Evolutionary conservation across 2,888 invertebrate species (phyloP).

Genomic region (Caenorhabditis sp.): DNA sequence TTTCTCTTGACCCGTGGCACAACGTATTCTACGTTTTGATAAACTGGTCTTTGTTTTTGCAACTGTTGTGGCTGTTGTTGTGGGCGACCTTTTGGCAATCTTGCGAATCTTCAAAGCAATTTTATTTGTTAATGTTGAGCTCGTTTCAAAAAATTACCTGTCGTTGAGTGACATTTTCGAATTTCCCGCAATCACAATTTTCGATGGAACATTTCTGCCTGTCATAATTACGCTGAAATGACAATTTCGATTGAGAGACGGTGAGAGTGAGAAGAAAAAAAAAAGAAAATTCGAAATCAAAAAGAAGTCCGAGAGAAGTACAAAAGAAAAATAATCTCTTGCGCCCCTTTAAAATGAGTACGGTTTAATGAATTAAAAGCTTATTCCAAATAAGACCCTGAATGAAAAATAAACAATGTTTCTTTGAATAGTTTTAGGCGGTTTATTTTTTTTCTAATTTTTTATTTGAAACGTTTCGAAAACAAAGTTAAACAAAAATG

Average conservation of each 20-base stretch:
- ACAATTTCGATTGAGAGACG: neutral
- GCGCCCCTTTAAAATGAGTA: neutral
- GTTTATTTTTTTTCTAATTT: neutral
- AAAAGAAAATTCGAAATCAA: neutral
- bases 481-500: neutral
- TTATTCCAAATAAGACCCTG: neutral
- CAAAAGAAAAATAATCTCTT: neutral
- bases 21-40: neutral
- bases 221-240: conserved; percentile 10
- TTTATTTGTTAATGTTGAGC: neutral
- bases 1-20: neutral
- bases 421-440: neutral
- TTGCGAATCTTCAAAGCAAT: conserved; percentile 6
- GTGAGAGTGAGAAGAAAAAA: neutral
- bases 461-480: conserved; percentile 3
- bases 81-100: conserved; percentile 5
- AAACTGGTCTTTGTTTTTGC: neutral
- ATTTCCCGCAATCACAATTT: conserved; percentile 42
- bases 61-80: too few relatives aligned
- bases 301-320: neutral
- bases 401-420: neutral
- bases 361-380: neutral
- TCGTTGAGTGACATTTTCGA: conserved; percentile 40
- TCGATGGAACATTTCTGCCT: conserved; percentile 28
- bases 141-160: conserved; percentile 16